These are phyloP conservation scores for Theretra japonica DNA, from an alignment of 2,888 invertebrate genomes.

Conservation along the genomic window DNA sequence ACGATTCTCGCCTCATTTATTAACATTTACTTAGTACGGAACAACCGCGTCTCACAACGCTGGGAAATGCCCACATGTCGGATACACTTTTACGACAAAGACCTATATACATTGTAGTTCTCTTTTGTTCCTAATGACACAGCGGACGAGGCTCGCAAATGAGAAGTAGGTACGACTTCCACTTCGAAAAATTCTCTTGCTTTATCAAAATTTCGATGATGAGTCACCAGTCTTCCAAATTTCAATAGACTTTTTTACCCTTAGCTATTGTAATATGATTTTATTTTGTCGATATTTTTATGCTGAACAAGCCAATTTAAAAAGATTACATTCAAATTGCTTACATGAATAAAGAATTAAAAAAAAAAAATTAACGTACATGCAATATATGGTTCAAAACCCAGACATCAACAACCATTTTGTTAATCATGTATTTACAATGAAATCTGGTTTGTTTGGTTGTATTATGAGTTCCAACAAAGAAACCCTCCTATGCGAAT, in stretches of 20 bases:
- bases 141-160: background rate
- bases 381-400: no score
- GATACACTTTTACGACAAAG: background rate
- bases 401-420: no score
- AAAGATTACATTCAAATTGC: no score
- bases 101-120: background rate
- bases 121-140: background rate
- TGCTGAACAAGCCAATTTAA: no score
- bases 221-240: background rate
- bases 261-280: background rate
- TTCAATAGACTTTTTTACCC: background rate
- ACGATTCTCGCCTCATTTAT: background rate
- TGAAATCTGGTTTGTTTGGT: background rate
- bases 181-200: background rate
- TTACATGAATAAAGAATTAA: no score
- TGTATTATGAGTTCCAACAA: background rate
- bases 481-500: background rate
- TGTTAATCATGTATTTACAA: no score
- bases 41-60: background rate
- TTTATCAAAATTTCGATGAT: background rate
- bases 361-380: no score
- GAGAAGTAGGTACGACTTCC: background rate
- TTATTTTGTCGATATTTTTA: no score
- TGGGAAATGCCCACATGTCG: constrained; percentile 13
- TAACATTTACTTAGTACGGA: background rate